Base-by-base conservation (phyloP, 2,113 vertebrate genomes). In the Pteropus alecto region DNA sequence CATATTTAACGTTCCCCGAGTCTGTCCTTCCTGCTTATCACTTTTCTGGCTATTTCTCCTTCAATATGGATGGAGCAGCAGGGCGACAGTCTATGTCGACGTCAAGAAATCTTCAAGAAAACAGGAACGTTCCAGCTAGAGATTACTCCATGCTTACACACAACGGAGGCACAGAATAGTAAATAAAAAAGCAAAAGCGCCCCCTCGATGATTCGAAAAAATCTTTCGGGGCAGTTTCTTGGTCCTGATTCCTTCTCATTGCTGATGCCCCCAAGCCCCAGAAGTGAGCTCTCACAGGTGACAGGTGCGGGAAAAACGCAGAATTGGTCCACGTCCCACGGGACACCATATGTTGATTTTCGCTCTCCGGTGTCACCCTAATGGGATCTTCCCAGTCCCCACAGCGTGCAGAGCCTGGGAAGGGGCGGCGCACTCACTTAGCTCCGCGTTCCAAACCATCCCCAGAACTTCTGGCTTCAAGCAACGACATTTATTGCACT, bases 261-360 rank as follows among this genome's bases (percentile, higher is more conserved):
- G 6, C 30, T 2, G 16, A 48, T 2, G 26, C 30, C 78, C 76
- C 71, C 1, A 12, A 15, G 38, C 8, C 33, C 81, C 13, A 0
- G 41, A 46, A 70, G 41, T 9, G 63, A n/a, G 43, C 41, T 28
- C 41, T 26, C 15, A 16, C 0, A 4, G 33, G 70, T 35, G 54
- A 43, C 8, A 0, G 0, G 7, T 26, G 5, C 48, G 12, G 3
- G 15, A 7, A 18, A 18, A 5, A 35, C 65, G 26, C 1, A 6
- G 38, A 26, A 7, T 2, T 11, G 28, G 26, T 54, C 33, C 9
- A 2, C 9, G 28, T 4, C n/a, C 65, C 16, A 7, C 0, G 54
- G n/a, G 22, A 35, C 4, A 11, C 43, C 65, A 3, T 33, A 28
- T n/a, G 67, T 6, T 24, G 18, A 12, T 46, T 30, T 18, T 7